Base-by-base conservation (phyloP, 2,113 vertebrate species). In the Acrocephalus arundinaceus region DNA sequence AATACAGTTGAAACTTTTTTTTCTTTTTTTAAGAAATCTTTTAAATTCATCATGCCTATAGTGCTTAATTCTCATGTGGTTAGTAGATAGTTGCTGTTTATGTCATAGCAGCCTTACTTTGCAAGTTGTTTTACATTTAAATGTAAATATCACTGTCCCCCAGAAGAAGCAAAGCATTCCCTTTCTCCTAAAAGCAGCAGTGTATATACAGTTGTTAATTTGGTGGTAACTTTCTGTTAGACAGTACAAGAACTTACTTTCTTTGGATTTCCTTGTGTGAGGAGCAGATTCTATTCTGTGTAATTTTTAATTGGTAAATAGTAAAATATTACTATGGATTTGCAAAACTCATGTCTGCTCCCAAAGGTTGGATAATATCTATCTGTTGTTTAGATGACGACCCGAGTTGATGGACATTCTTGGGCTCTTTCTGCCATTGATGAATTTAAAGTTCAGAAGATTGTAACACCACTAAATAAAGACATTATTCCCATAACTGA, bases 371-470 rank as follows among this genome's bases (percentile, higher is more conserved):
- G 19, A 25, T 81, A 43, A 41, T 66, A 12, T 33, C 13, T 73
- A 2, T 94, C 20, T 95, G 35, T 92, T 77, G 35, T 96, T 54
- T 89, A 99, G 99, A 99, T 99, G 98, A 99, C 98, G 12, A 98
- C 98, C 11, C 98, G 98, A 66, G 97, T 99, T 22, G 99, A 99
- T 93, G 99, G 99, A 39, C 99, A 99, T 97, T 98, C 99, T 3
- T 99, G 99, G 99, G 99, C 99, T 87, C 98, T 99, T 80, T 99
- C 98, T 96, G 98, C 98, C 54, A 97, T 99, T 2, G 98, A 98
- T 87, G 99, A 99, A 27, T 96, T 97, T 49, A 98, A 97, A 91
- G 94, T 97, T 41, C 97, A 97, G 71, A 99, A 98, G 97, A 98
- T 99, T 63, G 96, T 98, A 27, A 99, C 98, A n/a, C 98, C 98